phyloP scores from a whole-genome alignment of 2,113 vertebrate genomes.

The Mus spicilegus region DNA sequence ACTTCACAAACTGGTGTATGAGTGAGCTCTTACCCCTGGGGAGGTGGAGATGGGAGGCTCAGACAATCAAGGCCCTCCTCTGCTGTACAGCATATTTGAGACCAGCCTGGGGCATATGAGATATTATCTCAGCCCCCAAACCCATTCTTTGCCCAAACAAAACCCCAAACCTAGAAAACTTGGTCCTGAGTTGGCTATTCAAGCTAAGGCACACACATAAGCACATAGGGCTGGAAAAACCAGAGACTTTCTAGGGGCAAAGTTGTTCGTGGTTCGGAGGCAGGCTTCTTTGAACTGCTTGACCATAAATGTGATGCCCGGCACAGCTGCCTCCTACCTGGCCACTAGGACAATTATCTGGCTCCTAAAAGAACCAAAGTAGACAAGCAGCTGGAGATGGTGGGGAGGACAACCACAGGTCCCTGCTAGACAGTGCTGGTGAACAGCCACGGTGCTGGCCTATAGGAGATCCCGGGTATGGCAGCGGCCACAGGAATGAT shows the following conservation, averaged over 20 bases:
- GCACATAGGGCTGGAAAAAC: not conserved
- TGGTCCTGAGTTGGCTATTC: not conserved
- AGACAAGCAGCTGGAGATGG: not conserved
- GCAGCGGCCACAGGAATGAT: not conserved
- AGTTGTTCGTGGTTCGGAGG: not conserved
- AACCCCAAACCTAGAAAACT: not conserved
- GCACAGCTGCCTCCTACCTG: not conserved
- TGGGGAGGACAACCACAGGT: not conserved
- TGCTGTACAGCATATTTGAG: not conserved
- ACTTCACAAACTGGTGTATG: not conserved
- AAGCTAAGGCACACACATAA: not conserved
- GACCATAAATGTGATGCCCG: not conserved
- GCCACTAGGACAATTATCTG: not conserved
- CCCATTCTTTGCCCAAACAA: not conserved
- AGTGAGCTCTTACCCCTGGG: not conserved
- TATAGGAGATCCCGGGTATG: not conserved
- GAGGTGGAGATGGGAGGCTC: not conserved
- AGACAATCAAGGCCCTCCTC: not conserved
- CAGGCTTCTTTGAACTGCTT: not conserved
- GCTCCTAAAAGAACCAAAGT: not conserved
- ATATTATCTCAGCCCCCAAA: not conserved
- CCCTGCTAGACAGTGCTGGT: not conserved
- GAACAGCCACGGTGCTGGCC: not conserved
- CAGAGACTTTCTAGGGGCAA: not conserved
- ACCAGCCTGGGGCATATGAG: not conserved